phyloP scores from a whole-genome alignment of 2,113 vertebrate species.

The Apteryx mantelli region DNA sequence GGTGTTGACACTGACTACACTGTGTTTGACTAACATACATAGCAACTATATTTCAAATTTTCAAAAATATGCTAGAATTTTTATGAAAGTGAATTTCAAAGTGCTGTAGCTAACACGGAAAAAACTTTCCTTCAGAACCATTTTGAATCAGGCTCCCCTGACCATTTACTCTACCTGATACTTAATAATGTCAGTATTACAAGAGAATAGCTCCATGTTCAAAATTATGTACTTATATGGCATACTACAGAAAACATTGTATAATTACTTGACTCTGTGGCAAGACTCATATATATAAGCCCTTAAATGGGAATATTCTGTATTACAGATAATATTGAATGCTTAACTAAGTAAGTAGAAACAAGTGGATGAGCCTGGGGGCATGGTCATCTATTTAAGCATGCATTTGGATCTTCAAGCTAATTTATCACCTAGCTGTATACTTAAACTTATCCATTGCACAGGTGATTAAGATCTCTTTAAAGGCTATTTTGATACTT shows the following conservation, averaged over 20 bases:
- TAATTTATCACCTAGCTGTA: conserved; percentile 76
- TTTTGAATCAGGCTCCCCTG: background rate
- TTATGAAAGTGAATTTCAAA: background rate
- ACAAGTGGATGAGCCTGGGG: conserved; percentile 62
- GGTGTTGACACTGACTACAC: background rate
- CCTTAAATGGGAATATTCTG: conserved; percentile 57
- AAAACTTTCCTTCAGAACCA: background rate
- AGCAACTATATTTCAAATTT: background rate
- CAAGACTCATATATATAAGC: conserved; percentile 25
- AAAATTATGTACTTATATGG: background rate
- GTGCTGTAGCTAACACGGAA: background rate
- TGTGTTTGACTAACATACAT: background rate
- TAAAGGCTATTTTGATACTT: conserved; percentile 58
- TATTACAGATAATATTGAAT: conserved; percentile 63
- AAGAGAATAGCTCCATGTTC: background rate
- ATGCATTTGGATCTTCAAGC: conserved; percentile 70
- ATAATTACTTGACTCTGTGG: conserved; percentile 45
- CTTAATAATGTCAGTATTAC: background rate
- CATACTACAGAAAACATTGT: background rate
- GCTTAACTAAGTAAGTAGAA: conserved; percentile 72
- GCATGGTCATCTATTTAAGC: conserved; percentile 72
- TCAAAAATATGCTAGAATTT: background rate
- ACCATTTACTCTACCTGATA: background rate
- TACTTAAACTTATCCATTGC: conserved; percentile 67
- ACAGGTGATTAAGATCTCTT: conserved; percentile 74